phyloP scores from a whole-genome alignment of 1,140 invertebrate species.

The Antheraea pernyi region DNA sequence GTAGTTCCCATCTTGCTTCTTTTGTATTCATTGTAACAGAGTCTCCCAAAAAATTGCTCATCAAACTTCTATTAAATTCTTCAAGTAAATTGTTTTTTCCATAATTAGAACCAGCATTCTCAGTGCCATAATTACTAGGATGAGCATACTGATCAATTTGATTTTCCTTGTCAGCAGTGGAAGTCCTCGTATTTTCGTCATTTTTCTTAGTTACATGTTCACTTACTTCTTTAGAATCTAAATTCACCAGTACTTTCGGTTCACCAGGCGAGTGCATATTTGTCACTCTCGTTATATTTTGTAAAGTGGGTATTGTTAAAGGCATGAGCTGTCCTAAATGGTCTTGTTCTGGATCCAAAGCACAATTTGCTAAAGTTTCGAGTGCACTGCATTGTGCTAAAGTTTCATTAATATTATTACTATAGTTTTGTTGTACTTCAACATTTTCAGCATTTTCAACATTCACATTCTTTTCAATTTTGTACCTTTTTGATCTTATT shows the following conservation, averaged over 20 bases:
- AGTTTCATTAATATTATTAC: conserved; percentile 62
- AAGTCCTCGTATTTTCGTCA: conserved; percentile 41
- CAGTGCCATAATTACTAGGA: conserved; percentile 36
- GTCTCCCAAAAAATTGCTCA: conserved; percentile 69
- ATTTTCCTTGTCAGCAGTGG: conserved; percentile 57
- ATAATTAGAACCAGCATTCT: conserved; percentile 47
- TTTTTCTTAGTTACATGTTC: conserved; percentile 56
- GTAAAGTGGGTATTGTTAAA: conserved; percentile 60
- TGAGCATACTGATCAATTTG: conserved; percentile 32
- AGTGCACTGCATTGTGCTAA: conserved; percentile 68
- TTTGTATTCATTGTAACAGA: conserved; percentile 82
- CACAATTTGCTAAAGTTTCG: conserved; percentile 73
- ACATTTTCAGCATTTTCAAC: conserved; percentile 40
- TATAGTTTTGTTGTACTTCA: conserved; percentile 41
- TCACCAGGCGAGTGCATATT: conserved; percentile 72
- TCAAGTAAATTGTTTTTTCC: conserved; percentile 71
- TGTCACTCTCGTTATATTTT: conserved; percentile 69
- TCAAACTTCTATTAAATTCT: conserved; percentile 74
- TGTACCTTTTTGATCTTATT: conserved; percentile 79
- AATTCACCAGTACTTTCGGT: conserved; percentile 68
- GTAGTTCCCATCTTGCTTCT: conserved; percentile 76
- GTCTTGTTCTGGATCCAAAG: conserved; percentile 67
- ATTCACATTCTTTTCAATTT: conserved; percentile 52
- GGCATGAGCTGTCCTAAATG: conserved; percentile 70
- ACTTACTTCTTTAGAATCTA: conserved; percentile 72